phyloP scores from a whole-genome alignment of 2,888 invertebrate species.

The Agrypnus murinus region DNA sequence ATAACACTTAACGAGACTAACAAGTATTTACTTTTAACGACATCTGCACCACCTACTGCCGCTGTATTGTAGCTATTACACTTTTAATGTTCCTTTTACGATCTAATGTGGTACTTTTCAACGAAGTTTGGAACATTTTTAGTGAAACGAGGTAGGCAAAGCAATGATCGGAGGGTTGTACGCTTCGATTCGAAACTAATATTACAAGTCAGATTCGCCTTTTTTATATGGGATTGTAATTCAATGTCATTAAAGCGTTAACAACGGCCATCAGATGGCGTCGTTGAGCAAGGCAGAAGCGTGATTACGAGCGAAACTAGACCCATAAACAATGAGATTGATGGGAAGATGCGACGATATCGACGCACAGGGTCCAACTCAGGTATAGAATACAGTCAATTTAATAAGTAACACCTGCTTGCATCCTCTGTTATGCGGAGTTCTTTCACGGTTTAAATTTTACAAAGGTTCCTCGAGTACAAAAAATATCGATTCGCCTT shows the following conservation, averaged over 20 bases:
- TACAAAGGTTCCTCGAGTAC: too few relatives aligned
- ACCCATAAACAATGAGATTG: constrained; percentile 60
- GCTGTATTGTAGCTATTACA: constrained; percentile 45
- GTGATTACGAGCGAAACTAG: constrained; percentile 58
- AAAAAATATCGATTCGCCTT: too few relatives aligned
- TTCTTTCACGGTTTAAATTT: too few relatives aligned
- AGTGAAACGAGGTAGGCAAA: constrained; percentile 38
- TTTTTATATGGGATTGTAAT: constrained; percentile 59
- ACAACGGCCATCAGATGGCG: constrained; percentile 60
- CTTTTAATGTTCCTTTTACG: constrained; percentile 49
- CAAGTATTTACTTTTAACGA: constrained; percentile 55
- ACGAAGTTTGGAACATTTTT: constrained; percentile 41
- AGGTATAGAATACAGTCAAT: constrained; percentile 34
- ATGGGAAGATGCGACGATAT: constrained; percentile 50
- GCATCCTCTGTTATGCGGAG: background rate
- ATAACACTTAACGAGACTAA: constrained; percentile 56
- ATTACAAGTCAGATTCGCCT: constrained; percentile 44
- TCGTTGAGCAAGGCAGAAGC: constrained; percentile 55
- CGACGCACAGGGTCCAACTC: constrained; percentile 45
- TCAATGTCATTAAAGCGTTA: constrained; percentile 63
- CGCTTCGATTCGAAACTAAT: constrained; percentile 36
- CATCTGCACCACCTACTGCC: constrained; percentile 51
- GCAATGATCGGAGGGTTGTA: constrained; percentile 42
- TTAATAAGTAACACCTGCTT: constrained; percentile 17
- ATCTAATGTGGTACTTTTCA: constrained; percentile 48